Base-by-base conservation (phyloP, 2,797 vertebrate genomes). In the Characodon lateralis region DNA sequence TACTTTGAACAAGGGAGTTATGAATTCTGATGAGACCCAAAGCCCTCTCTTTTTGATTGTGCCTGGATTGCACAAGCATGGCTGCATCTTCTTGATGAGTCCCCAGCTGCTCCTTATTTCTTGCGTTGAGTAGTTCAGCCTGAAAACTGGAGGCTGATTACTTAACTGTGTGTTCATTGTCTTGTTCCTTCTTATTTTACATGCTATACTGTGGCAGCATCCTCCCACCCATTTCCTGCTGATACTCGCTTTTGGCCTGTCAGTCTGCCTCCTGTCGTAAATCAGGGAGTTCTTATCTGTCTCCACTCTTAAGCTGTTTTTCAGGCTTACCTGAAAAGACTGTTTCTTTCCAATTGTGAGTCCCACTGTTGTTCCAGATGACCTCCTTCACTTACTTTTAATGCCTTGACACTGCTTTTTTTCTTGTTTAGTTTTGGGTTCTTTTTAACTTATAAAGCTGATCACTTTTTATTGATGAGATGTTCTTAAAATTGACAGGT, bases 261-360 rank as follows among this genome's bases (percentile, higher is more conserved):
- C 78, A 73, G 68, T 39, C 69, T 66, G 28, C 69, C 51, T 46
- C 39, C 41, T 7, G 26, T 59, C 7, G 26, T 53, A 70, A 51
- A 56, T 35, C 63, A 51, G 79, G 48, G n/a, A 65, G 55, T 16
- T 0, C n/a, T 39, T 56, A 74, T 71, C 71, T 6, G 63, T 61
- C 77, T 77, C 26, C 48, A 31, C 2, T 63, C 71, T 10, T 83
- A 74, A 81, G 72, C 74, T 79, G 66, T 53, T 53, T 31, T 61
- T 51, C 55, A 28, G 56, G 31, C 46, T 51, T 81, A 77, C 16
- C 59, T 78, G 76, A 63, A 76, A 71, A 20, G 63, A 18, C 56
- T 70, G 24, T 6, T 58, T 78, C 41, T 70, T 43, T 61, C 72
- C 59, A 82, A 39, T 68, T 7, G 39, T 73, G 43, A 12, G 18